Evolutionary conservation across 2,888 invertebrate species (phyloP).

Genomic region (Eustalomyia histrio): DNA sequence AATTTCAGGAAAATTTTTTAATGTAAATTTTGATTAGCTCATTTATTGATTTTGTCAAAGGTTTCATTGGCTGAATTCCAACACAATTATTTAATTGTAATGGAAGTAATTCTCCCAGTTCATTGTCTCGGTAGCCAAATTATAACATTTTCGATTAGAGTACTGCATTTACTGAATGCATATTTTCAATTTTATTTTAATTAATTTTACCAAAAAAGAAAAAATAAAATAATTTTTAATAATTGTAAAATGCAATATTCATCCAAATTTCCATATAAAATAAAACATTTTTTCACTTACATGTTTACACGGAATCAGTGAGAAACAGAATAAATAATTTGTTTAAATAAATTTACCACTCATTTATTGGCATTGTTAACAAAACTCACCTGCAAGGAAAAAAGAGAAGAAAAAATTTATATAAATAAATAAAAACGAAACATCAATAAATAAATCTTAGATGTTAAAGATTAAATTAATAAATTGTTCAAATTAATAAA

Average conservation of each 20-base stretch:
- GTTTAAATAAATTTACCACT: not conserved
- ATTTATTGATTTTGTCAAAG: too few species aligned
- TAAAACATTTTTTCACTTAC: not conserved
- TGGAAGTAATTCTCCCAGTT: too few species aligned
- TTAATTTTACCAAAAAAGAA: too few species aligned
- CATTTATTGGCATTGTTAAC: not conserved
- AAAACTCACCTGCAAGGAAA: conserved; percentile 60
- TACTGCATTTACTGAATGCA: too few species aligned
- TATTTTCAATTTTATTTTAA: too few species aligned
- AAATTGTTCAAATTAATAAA: conserved; percentile 35
- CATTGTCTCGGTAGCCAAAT: too few species aligned
- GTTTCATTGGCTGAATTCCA: too few species aligned
- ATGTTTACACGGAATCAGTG: not conserved
- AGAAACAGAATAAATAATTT: not conserved
- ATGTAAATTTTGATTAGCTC: too few species aligned
- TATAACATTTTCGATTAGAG: too few species aligned
- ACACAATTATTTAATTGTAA: too few species aligned
- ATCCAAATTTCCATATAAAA: not conserved
- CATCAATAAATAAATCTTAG: conserved; percentile 23
- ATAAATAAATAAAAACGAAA: conserved; percentile 23
- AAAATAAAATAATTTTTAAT: too few species aligned
- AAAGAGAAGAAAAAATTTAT: conserved; percentile 11
- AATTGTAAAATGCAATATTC: not conserved
- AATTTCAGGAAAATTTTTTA: too few species aligned
- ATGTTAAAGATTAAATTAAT: conserved; percentile 32